Base-by-base conservation (phyloP, 2,888 invertebrate species). In the Orchesellides sinensis region DNA sequence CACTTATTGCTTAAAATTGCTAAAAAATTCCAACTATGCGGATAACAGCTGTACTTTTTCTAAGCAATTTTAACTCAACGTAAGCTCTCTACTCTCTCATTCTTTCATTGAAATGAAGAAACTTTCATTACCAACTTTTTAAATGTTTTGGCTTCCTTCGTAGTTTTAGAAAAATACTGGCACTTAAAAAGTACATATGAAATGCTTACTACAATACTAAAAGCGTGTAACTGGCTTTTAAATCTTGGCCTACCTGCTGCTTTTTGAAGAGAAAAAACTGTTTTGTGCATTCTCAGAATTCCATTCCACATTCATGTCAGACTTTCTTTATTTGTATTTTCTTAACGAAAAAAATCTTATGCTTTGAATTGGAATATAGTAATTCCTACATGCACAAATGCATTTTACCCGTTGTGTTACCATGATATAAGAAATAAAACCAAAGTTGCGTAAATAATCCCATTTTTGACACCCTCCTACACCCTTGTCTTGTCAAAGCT, bases 391-490 rank as follows among this genome's bases (percentile, higher is more conserved):
- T 69, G 47, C 63, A 21, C 10, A 40, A 14, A 27, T 69, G 69
- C 25, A 59, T 59, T 59, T 59, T 27, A 59, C 27, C 29, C 29
- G 59, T 5, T 10, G 59, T 27, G 29, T 59, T 59, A 59, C 54
- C 54, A 63, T 63, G 49, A 29, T 32, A 77, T 29, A 49, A 40
- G 47, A 63, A 27, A 8, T 52, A 12, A 68, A 78, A 1, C 47
- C 70, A 66, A 49, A 52, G 21, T 74, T 65, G 74, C 69, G 81
- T 68, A 74, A 81, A 74, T 81, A 81, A 81, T 74, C 81, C 63
- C 63, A 63, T 81, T 81, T 74, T 29, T 69, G 81, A 81, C 81
- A 81, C 81, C 74, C 80, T 68, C 63, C 70, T 72, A 45, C 65
- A 45, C 66, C 68, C 80, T 68, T 72, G 63, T 52, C 81, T 61